A percentile compares a stretch with the other conserved stretches of the same genome.
Conservation (phyloP, 2,797 vertebrate species). For the Melanotaenia parkinsoni region DNA sequence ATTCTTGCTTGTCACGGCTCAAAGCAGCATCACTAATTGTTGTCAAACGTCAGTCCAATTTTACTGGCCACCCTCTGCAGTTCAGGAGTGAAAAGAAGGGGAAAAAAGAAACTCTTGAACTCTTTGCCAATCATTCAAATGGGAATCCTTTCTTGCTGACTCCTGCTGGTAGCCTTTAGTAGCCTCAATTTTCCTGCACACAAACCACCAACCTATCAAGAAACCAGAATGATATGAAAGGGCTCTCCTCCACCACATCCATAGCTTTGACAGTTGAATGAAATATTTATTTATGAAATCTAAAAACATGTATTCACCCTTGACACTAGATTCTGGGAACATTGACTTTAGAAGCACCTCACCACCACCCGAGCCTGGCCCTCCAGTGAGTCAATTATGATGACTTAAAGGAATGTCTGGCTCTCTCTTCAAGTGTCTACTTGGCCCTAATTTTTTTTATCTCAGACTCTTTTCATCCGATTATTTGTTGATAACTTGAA, state of each 20-base stretch:
- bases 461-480: constrained; percentile 75
- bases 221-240: constrained; percentile 80
- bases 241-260: constrained; percentile 65
- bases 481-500: constrained; percentile 71
- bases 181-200: constrained; percentile 72
- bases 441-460: constrained; percentile 79
- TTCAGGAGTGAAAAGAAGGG: constrained; percentile 25
- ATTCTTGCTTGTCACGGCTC: constrained; percentile 69
- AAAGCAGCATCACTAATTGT: constrained; percentile 79
- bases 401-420: constrained; percentile 79
- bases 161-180: constrained; percentile 73
- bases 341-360: constrained; percentile 83
- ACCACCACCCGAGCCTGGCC: constrained; percentile 69
- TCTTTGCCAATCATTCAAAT: constrained; percentile 69
- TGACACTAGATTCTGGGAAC: constrained; percentile 80
- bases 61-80: constrained; percentile 60
- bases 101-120: constrained; percentile 47
- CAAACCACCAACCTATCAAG: constrained; percentile 60
- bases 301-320: constrained; percentile 87
- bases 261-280: constrained; percentile 83
- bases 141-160: constrained; percentile 56
- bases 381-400: constrained; percentile 86
- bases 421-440: constrained; percentile 74
- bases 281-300: constrained; percentile 87
- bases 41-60: constrained; percentile 76